phyloP scores from a whole-genome alignment of 2,797 vertebrate genomes.

The Aplochiton taeniatus region DNA sequence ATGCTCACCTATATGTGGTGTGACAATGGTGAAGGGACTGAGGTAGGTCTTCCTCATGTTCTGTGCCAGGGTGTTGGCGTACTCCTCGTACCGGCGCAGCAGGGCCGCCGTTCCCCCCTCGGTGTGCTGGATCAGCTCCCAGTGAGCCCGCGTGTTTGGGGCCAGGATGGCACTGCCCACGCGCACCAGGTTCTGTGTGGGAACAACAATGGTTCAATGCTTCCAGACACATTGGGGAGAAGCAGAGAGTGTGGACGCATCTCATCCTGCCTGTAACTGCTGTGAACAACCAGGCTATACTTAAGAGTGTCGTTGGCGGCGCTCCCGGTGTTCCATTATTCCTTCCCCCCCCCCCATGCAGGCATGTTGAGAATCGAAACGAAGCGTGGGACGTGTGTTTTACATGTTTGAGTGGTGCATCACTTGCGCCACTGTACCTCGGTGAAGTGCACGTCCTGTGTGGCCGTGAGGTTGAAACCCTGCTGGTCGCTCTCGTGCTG shows the following conservation, averaged over 20 bases:
- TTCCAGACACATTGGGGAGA: conserved; percentile 31
- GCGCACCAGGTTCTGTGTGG: conserved; percentile 86
- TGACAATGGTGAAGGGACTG: conserved; percentile 95
- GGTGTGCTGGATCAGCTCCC: conserved; percentile 92
- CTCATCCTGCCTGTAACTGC: no score
- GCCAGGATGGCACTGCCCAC: conserved; percentile 93
- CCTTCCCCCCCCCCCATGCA: no score
- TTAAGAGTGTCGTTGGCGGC: background rate
- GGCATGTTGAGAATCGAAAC: background rate
- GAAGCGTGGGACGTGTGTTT: background rate
- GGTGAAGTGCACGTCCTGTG: conserved; percentile 92
- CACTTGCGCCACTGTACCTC: conserved; percentile 74
- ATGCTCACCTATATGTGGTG: conserved; percentile 89
- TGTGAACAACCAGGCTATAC: no score
- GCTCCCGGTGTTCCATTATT: background rate
- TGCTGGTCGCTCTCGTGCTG: conserved; percentile 85
- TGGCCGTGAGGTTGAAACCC: conserved; percentile 90
- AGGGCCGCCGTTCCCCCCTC: conserved; percentile 89
- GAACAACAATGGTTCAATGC: conserved; percentile 33
- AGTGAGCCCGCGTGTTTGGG: conserved; percentile 82
- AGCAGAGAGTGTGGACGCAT: background rate
- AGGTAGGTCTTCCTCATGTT: conserved; percentile 98
- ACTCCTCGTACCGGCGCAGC: conserved; percentile 88
- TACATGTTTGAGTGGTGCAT: background rate
- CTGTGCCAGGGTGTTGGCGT: conserved; percentile 88